These are phyloP conservation scores for Lineus longissimus DNA, from an alignment of 1,140 invertebrate species.

Conservation along the genomic window DNA sequence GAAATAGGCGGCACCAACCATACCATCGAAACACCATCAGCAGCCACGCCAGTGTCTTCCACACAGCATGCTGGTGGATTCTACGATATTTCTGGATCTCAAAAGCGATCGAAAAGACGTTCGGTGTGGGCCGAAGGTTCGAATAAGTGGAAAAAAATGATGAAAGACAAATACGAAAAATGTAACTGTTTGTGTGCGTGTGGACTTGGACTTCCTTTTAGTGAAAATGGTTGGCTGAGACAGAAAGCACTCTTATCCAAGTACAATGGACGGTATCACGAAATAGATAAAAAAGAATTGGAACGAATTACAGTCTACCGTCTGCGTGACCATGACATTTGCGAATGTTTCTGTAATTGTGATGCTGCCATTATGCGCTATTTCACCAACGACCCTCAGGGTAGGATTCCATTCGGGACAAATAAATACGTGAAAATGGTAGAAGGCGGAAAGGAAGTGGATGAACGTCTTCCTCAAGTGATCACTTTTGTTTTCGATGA, in stretches of 20 bases:
- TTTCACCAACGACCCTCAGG: not conserved
- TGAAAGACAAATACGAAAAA: constrained; percentile 6
- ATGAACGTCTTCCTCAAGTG: constrained; percentile 1
- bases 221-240: constrained; percentile 2
- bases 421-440: not conserved
- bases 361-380: not conserved
- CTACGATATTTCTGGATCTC: not conserved
- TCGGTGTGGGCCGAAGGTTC: not conserved
- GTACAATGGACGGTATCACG: not conserved
- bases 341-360: constrained; percentile 7
- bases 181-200: constrained; percentile 6
- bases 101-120: constrained; percentile 2
- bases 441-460: not conserved
- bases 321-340: constrained; percentile 1
- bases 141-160: not conserved
- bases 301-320: not conserved
- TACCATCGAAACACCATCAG: too few relatives aligned
- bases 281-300: constrained; percentile 3
- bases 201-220: constrained; percentile 1
- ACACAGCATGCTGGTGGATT: not conserved
- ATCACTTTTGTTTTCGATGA: not conserved
- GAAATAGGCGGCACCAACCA: too few relatives aligned
- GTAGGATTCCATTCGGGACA: not conserved
- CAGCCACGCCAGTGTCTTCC: not conserved
- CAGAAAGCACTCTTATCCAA: not conserved